Conservation (phyloP, 2,113 vertebrate species). For the Origma solitaria region DNA sequence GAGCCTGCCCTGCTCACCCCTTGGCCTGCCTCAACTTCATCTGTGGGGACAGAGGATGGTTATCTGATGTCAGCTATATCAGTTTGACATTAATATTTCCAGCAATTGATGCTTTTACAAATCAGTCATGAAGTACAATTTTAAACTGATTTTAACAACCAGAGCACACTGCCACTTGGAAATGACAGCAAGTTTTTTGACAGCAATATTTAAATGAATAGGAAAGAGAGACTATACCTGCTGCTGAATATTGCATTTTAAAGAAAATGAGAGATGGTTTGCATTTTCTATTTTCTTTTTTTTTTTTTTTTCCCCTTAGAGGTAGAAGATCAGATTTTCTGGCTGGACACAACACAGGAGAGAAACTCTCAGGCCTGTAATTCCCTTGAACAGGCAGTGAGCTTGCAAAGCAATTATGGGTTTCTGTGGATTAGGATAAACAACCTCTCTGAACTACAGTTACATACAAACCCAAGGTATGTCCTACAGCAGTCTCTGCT, state of each 20-base stretch:
- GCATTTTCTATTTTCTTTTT: not conserved
- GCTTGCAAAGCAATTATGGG: conserved; percentile 36
- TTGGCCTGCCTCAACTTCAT: not conserved
- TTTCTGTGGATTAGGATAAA: conserved; percentile 49
- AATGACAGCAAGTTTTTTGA: not conserved
- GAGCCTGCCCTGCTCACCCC: accelerated
- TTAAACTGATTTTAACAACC: conserved; percentile 18
- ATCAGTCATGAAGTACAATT: conserved; percentile 10
- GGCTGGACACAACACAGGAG: not conserved
- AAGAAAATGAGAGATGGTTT: not conserved
- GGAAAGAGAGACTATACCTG: not conserved
- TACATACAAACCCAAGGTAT: conserved; percentile 1
- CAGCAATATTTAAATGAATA: not conserved
- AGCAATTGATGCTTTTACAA: conserved; percentile 23
- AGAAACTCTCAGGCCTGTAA: conserved; percentile 16
- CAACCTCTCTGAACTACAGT: not conserved
- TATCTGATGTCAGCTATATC: not conserved
- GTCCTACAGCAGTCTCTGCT: conserved; percentile 31
- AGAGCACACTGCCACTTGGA: not conserved
- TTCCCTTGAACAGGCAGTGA: conserved; percentile 1
- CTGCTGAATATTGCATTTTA: not conserved
- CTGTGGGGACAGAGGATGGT: not conserved
- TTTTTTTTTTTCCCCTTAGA: not conserved
- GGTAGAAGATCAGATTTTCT: not conserved
- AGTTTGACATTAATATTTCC: not conserved